phyloP scores from a whole-genome alignment of 2,797 vertebrate species.

The Australoheros facetus region DNA sequence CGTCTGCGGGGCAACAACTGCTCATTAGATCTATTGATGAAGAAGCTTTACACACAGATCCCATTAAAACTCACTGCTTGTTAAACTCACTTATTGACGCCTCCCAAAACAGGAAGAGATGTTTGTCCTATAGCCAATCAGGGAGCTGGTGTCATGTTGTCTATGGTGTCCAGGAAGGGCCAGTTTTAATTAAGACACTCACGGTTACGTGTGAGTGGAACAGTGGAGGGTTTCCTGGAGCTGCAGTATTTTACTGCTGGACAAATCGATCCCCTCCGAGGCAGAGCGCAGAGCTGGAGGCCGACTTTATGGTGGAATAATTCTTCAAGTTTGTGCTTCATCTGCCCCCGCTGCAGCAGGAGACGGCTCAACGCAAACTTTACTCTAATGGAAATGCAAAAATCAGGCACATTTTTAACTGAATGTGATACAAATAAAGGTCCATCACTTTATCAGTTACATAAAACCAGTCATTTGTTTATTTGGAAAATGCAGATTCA shows the following conservation, averaged over 20 bases:
- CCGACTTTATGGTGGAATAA: slow-evolving; percentile 19
- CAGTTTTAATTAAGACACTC: slow-evolving; percentile 65
- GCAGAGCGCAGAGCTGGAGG: slow-evolving; percentile 6
- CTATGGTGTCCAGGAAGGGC: slow-evolving; percentile 57
- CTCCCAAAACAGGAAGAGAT: slow-evolving; percentile 68
- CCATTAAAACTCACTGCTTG: slow-evolving; percentile 60
- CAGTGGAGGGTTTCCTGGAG: slow-evolving; percentile 26
- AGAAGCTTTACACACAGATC: slow-evolving; percentile 50
- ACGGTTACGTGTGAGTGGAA: slow-evolving; percentile 10
- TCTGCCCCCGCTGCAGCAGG: background rate
- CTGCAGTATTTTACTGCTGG: slow-evolving; percentile 57
- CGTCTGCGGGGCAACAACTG: slow-evolving; percentile 34
- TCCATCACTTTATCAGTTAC: background rate
- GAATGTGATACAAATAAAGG: background rate
- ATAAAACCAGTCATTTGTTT: background rate
- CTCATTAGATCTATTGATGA: slow-evolving; percentile 66
- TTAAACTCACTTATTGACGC: slow-evolving; percentile 72
- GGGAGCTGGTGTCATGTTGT: slow-evolving; percentile 62
- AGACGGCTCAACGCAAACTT: background rate
- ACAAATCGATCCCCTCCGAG: slow-evolving; percentile 50
- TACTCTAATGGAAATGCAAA: background rate
- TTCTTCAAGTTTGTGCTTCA: slow-evolving; percentile 5
- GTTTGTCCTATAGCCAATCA: slow-evolving; percentile 71
- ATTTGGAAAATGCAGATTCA: background rate
- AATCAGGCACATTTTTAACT: background rate